phyloP scores from a whole-genome alignment of 35 echinoderm and acorn worm species.

The Holothuria glaberrima region DNA sequence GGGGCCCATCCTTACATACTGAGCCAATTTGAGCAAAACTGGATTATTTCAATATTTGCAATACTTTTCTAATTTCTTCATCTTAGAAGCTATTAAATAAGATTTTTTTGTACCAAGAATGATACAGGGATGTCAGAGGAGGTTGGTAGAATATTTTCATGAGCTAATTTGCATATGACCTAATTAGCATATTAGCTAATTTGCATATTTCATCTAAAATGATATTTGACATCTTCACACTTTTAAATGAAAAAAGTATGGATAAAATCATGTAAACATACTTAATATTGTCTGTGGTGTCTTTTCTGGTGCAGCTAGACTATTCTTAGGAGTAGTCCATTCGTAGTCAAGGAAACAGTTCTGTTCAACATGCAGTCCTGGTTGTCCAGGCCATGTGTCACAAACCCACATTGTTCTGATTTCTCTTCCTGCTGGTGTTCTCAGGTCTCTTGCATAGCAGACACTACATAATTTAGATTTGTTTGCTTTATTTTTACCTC shows the following conservation, averaged over 20 bases:
- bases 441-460: conserved; percentile 19
- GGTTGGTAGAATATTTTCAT: background rate
- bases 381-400: background rate
- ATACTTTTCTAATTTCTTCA: too few relatives aligned
- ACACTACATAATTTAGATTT: conserved; percentile 47
- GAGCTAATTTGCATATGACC: background rate
- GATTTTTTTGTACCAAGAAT: background rate
- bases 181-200: background rate
- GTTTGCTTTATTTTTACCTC: background rate
- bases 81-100: background rate
- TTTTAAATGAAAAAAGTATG: background rate
- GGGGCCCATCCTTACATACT: background rate
- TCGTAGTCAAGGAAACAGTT: background rate
- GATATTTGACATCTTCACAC: background rate
- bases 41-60: background rate
- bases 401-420: conserved; percentile 43
- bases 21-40: conserved; percentile 11
- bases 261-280: background rate
- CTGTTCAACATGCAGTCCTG: conserved; percentile 29
- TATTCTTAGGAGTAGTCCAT: background rate
- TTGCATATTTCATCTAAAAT: background rate
- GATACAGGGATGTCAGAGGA: background rate
- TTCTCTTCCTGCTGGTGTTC: conserved; percentile 11
- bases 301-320: background rate
- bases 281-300: background rate